Evolutionary conservation across 2,113 vertebrate species (phyloP), one percentile per base, ranked within the genome.

Genomic region (Hystrix brachyura): DNA sequence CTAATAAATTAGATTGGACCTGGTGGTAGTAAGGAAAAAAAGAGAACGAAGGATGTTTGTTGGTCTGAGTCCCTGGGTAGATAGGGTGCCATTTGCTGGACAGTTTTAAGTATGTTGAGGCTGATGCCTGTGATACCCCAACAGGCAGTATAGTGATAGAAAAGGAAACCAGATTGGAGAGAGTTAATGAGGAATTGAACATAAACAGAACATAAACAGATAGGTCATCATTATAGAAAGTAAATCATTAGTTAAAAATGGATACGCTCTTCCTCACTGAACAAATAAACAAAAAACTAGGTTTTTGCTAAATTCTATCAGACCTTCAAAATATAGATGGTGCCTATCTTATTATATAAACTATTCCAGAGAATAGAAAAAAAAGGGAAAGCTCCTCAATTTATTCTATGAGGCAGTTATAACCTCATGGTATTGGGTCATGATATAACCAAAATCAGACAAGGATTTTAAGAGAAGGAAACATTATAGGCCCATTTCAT

Each of bases 181-280:
- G 55, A 74, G 23, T 71, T 67, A 85, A 64, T 21, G 38, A 93
- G 57, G 59, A 87, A 95, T 1, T 85, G 12, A 38, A 69, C 86
- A 92, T 59, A 59, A 93, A 69, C 0, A 60, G 46, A 60, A 96
- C 46, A 71, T 67, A 96, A 62, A 48, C 0, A 95, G 67, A 83
- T 62, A 13, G 29, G 34, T 59, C 78, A 71, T 59, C 34, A 59
- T 64, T 48, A 69, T 2, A 79, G 81, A 94, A 60, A 62, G 76
- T 55, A 81, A 96, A 84, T 27, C 6, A 15, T n/a, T 27, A 74
- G 78, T 84, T 85, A 90, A 83, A 94, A 95, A 90, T 51, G 62
- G 18, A 14, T 5, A 94, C 32, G 65, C 46, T 34, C 19, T 53
- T 25, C 15, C 10, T 65, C 29, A 51, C 10, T 64, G 29, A 25